phyloP scores from a whole-genome alignment of 2,797 vertebrate genomes.

The Eospalax fontanierii region DNA sequence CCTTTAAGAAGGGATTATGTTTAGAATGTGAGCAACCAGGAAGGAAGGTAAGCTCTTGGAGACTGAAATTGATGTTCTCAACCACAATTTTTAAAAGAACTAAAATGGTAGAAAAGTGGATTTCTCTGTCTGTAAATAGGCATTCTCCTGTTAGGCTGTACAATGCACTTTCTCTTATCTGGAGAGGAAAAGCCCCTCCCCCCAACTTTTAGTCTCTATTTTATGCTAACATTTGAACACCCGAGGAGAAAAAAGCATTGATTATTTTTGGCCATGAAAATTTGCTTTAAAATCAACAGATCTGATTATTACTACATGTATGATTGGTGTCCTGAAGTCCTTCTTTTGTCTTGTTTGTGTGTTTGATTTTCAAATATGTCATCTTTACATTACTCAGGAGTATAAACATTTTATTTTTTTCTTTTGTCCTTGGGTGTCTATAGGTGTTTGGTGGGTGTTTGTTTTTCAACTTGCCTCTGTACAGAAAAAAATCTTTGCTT shows the following conservation, averaged over 20 bases:
- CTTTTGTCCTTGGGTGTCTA: constrained; percentile 80
- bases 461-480: constrained; percentile 81
- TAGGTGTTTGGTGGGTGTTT: constrained; percentile 80
- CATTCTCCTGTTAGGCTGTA: neutral
- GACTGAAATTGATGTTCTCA: constrained; percentile 43
- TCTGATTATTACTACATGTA: constrained; percentile 13
- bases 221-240: constrained; percentile 30
- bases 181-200: neutral
- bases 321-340: constrained; percentile 63
- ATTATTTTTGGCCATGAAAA: constrained; percentile 38
- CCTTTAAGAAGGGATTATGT: constrained; percentile 56
- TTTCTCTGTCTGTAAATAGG: constrained; percentile 17
- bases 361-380: constrained; percentile 80
- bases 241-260: neutral
- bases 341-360: constrained; percentile 75
- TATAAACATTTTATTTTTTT: constrained; percentile 72
- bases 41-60: neutral
- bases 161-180: constrained; percentile 1
- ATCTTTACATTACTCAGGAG: constrained; percentile 80
- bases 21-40: constrained; percentile 61
- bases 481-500: constrained; percentile 84
- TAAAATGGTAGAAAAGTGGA: neutral
- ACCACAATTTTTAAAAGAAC: neutral
- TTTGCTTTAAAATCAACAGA: constrained; percentile 66
- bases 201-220: neutral